Conservation (phyloP, 2,113 vertebrate genomes). For the Manacus vitellinus region DNA sequence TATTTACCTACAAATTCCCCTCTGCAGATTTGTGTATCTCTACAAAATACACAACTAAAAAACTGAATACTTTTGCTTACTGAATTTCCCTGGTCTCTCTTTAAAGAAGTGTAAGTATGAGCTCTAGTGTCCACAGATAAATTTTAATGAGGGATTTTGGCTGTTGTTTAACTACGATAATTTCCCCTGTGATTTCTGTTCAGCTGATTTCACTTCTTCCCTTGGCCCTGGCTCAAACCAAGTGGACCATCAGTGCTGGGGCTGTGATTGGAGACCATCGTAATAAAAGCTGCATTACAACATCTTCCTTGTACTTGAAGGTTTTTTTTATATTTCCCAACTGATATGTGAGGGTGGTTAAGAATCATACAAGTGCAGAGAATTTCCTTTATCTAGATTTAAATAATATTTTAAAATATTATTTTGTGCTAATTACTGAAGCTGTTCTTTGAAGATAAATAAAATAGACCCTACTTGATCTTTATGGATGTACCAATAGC, state of each 20-base stretch:
- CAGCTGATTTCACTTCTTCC: not conserved
- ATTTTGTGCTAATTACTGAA: not conserved
- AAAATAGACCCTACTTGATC: not conserved
- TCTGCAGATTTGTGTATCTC: not conserved
- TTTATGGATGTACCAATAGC: not conserved
- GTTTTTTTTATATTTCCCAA: not conserved
- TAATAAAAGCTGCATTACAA: not conserved
- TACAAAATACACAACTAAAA: not conserved
- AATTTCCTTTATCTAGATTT: not conserved
- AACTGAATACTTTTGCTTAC: not conserved
- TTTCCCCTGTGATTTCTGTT: not conserved
- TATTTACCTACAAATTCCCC: not conserved
- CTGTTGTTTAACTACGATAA: not conserved
- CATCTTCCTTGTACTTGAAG: not conserved
- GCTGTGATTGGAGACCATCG: not conserved
- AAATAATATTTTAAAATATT: constrained; percentile 23
- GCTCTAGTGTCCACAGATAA: not conserved
- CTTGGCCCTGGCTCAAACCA: accelerated
- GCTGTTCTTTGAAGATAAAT: not conserved
- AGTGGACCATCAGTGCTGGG: not conserved
- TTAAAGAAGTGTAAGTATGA: not conserved
- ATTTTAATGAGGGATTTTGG: constrained; percentile 1
- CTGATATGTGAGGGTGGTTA: not conserved
- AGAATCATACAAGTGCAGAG: not conserved
- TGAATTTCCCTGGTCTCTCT: not conserved